Evolutionary conservation across 2,797 vertebrate genomes (phyloP).

Genomic region (Enteromius treurensis): DNA sequence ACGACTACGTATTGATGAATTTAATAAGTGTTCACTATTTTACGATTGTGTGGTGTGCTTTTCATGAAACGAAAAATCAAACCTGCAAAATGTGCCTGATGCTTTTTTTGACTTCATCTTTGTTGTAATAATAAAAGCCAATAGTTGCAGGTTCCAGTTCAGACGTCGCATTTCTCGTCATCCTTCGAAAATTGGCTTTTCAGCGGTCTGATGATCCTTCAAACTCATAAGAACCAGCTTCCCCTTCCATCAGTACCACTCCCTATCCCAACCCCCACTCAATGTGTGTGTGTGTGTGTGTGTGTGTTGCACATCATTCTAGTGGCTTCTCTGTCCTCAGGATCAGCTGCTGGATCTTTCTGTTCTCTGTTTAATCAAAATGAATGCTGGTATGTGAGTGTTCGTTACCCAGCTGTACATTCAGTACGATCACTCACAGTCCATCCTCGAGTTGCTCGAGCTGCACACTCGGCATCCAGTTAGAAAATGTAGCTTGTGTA

Average conservation of each 20-base stretch:
- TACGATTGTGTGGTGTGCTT: background rate
- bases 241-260: constrained; percentile 40
- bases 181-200: constrained; percentile 11
- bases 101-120: background rate
- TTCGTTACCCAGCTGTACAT: constrained; percentile 7
- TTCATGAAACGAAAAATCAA: constrained; percentile 23
- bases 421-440: background rate
- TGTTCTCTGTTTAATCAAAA: constrained; percentile 41
- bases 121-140: background rate
- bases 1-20: background rate
- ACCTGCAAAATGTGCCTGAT: background rate
- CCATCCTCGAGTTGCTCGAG: constrained; percentile 8
- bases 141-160: background rate
- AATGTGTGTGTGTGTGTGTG: constrained; percentile 11
- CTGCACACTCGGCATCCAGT: constrained; percentile 5
- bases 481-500: constrained; percentile 1
- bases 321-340: constrained; percentile 42
- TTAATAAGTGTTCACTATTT: background rate
- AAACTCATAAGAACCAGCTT: constrained; percentile 52
- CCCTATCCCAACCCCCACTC: constrained; percentile 54
- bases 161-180: background rate
- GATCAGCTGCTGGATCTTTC: constrained; percentile 39
- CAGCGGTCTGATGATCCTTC: constrained; percentile 29
- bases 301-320: constrained; percentile 34
- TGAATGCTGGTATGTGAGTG: background rate